Evolutionary conservation across 2,888 invertebrate genomes (phyloP).

Genomic region (Sericinus montela): DNA sequence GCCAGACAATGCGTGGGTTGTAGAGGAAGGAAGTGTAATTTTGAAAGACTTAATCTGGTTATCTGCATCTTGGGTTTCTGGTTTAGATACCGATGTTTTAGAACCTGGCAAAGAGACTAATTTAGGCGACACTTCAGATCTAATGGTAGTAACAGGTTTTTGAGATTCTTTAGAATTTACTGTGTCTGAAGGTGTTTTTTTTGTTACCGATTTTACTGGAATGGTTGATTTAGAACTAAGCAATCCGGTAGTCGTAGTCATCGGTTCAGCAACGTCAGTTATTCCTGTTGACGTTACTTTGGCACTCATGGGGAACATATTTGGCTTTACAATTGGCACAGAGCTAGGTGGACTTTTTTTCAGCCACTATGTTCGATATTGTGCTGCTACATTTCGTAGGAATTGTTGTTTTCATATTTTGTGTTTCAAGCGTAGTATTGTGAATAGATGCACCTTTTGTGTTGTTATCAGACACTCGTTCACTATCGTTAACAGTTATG

Average conservation of each 20-base stretch:
- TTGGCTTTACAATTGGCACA: conserved; percentile 1
- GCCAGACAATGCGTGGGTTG: neutral
- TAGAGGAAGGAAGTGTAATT: neutral
- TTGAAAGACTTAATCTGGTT: neutral
- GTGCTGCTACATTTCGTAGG: conserved; percentile 5
- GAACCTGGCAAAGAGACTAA: neutral
- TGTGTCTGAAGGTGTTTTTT: conserved; percentile 19
- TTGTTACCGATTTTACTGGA: conserved; percentile 13
- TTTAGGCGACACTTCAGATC: conserved; percentile 6
- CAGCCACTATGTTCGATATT: neutral
- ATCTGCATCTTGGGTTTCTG: neutral
- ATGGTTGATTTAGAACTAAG: neutral
- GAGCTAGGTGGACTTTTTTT: neutral
- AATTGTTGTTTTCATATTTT: neutral
- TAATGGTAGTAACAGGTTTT: conserved; percentile 10
- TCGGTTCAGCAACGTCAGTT: conserved; percentile 7
- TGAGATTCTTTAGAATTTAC: conserved; percentile 16
- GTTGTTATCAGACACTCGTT: neutral
- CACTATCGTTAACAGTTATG: neutral
- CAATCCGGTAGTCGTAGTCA: conserved; percentile 16
- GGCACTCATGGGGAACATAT: conserved; percentile 14
- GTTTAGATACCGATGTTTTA: neutral
- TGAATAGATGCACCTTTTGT: neutral
- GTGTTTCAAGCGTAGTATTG: neutral
- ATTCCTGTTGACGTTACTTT: neutral